Conservation (phyloP, 2,113 vertebrate species). For the Tympanuchus pallidicinctus region DNA sequence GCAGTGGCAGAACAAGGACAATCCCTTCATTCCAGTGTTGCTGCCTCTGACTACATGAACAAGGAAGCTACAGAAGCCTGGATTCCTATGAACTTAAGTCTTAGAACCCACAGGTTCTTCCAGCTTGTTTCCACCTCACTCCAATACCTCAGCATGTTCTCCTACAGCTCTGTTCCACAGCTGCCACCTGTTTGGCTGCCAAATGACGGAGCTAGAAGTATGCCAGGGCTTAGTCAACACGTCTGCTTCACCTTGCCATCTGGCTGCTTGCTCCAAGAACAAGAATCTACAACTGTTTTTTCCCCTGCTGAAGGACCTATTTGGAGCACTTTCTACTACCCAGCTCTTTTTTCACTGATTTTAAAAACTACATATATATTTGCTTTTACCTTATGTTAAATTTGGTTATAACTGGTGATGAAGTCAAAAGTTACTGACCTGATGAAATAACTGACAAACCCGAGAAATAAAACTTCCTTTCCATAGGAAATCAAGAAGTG, state of each 20-base stretch:
- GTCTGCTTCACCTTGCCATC: not conserved
- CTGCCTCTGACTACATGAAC: not conserved
- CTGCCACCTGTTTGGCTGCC: not conserved
- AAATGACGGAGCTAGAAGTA: not conserved
- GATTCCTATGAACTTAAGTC: not conserved
- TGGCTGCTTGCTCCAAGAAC: not conserved
- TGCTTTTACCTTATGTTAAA: not conserved
- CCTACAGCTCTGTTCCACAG: not conserved
- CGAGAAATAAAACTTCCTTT: not conserved
- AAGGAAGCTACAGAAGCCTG: not conserved
- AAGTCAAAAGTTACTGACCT: not conserved
- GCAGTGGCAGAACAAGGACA: not conserved
- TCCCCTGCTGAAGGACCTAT: not conserved
- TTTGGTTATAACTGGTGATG: not conserved
- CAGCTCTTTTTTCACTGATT: not conserved
- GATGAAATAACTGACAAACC: not conserved
- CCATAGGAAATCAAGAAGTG: not conserved
- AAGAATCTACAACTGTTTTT: not conserved
- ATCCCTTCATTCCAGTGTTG: not conserved
- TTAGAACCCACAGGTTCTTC: not conserved
- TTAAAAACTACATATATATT: not conserved
- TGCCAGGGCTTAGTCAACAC: not conserved
- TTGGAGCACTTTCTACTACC: not conserved
- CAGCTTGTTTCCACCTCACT: not conserved
- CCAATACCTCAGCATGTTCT: not conserved